A percentile compares a stretch with the other conserved stretches of the same genome.
Evolutionary conservation across 2,113 vertebrate species (phyloP).

Genomic region (Tragelaphus strepsiceros): DNA sequence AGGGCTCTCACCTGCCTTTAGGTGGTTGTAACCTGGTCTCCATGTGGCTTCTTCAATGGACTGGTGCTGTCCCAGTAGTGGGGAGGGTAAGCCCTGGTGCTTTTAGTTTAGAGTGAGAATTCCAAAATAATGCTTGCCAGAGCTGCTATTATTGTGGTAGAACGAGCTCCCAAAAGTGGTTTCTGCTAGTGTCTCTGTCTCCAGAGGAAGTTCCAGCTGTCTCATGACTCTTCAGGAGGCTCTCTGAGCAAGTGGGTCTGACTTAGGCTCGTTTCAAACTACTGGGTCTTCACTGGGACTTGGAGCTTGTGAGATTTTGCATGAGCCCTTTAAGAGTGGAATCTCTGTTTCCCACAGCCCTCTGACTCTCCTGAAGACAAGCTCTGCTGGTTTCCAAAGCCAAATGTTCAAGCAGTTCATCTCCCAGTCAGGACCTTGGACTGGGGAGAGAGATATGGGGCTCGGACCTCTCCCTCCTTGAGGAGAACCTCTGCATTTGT

Average conservation of each 20-base stretch:
- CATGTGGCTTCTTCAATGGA: neutral
- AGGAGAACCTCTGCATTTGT: neutral
- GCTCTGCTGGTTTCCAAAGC: neutral
- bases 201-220: neutral
- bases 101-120: neutral
- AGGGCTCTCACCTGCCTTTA: neutral
- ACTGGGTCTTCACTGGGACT: neutral
- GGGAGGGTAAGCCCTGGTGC: neutral
- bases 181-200: neutral
- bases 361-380: neutral
- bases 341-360: neutral
- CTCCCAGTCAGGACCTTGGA: neutral
- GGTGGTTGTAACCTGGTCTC: neutral
- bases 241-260: neutral
- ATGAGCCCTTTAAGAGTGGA: neutral
- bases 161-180: neutral
- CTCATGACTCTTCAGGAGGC: neutral
- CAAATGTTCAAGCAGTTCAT: neutral
- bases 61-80: neutral
- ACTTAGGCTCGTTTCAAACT: neutral
- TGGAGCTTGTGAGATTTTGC: neutral
- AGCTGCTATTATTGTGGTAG: neutral
- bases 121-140: neutral
- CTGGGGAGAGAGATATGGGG: neutral
- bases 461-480: neutral